Percentiles rank a stretch among this genome's conserved stretches.
phyloP scores from a whole-genome alignment of 2,888 invertebrate genomes.

The Capitulum mitella region DNA sequence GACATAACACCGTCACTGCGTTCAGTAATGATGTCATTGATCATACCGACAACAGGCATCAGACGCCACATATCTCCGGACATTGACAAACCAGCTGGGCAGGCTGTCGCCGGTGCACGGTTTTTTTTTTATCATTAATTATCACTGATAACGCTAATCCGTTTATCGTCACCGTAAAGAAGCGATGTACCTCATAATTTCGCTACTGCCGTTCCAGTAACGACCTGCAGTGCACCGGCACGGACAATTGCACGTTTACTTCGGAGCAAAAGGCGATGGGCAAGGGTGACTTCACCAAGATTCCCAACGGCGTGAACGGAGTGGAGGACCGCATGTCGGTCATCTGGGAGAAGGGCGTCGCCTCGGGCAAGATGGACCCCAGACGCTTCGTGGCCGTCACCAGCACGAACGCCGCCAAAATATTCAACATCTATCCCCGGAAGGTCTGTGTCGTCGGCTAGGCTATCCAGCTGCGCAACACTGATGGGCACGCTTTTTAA shows the following conservation, averaged over 20 bases:
- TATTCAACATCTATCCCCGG: constrained; percentile 92
- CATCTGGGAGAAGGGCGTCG: constrained; percentile 94
- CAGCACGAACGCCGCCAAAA: constrained; percentile 90
- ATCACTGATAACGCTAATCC: too few species aligned
- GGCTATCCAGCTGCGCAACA: too few species aligned
- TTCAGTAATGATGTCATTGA: too few species aligned
- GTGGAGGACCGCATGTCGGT: constrained; percentile 93
- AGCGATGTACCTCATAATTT: too few species aligned
- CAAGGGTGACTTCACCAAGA: constrained; percentile 79
- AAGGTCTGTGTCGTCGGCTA: constrained; percentile 51
- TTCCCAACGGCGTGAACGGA: constrained; percentile 96
- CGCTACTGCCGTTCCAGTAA: constrained; percentile 54
- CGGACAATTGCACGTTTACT: constrained; percentile 94
- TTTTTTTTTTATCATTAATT: too few species aligned
- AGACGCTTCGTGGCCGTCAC: constrained; percentile 93
- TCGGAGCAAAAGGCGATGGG: constrained; percentile 84
- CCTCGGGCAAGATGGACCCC: constrained; percentile 81
- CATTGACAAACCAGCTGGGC: too few species aligned
- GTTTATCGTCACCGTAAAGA: too few species aligned
- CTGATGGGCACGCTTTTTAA: too few species aligned
- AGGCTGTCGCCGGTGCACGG: too few species aligned
- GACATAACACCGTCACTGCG: too few species aligned
- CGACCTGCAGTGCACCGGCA: constrained; percentile 83
- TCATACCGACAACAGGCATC: too few species aligned
- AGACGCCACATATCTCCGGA: too few species aligned